Base-by-base conservation (phyloP, 2,113 vertebrate genomes). In the Morone saxatilis region DNA sequence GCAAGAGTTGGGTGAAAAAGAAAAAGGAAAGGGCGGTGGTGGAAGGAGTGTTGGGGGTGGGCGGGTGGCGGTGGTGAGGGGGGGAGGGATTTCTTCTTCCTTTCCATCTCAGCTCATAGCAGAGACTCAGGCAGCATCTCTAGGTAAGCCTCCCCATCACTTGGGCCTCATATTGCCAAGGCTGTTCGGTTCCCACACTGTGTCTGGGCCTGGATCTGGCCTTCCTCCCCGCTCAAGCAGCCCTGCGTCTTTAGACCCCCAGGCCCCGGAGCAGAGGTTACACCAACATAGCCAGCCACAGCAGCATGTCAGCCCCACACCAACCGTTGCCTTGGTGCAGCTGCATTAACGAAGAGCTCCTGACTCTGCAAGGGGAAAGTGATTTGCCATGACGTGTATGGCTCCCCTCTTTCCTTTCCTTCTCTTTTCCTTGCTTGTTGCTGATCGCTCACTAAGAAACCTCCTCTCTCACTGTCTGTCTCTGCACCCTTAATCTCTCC, bases 251-350 rank as follows among this genome's bases (percentile, higher is more conserved):
- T 92, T 90, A 89, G 91, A 88, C 89, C 92, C 90, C 90, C 85
- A 82, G 83, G 93, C 89, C 88, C 86, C 56, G 71, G 93, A 95
- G 92, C 92, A 95, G 94, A 95, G 95, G 94, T 95, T 96, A 95
- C 94, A 93, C 93, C 94, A 94, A 95, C 95, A 94, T 77, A 91
- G 89, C 84, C 90, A 90, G 89, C 85, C 88, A 83, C 90, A 63
- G 91, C 91, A 90, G 93, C 95, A 93, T 95, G 94, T 95, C 95
- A 95, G 93, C 76, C 92, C 89, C 90, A 79, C 92, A 94, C 93
- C 91, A 93, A 90, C 89, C 91, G 95, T 95, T 95, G 94, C 95
- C 94, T 93, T 95, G 94, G 93, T 91, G 91, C 93, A 12, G 74
- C 91, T 76, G 86, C 85, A 90, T 90, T 91, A 90, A 88, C 84